Evolutionary conservation across 2,797 vertebrate species (phyloP).

Genomic region (Lithobates pipiens): DNA sequence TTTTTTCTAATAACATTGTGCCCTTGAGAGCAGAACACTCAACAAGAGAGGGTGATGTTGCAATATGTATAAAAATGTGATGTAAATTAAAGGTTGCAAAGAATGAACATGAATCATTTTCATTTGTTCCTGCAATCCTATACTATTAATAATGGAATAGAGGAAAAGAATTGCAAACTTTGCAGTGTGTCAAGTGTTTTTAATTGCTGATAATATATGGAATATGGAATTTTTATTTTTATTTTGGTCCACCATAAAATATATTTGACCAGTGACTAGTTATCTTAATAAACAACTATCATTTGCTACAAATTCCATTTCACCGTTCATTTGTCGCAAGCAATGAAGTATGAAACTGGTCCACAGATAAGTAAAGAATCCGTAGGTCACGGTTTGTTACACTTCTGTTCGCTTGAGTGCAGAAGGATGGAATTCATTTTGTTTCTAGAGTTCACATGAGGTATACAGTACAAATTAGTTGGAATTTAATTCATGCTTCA

Average conservation of each 20-base stretch:
- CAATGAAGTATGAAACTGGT: slow-evolving; percentile 52
- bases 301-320: slow-evolving; percentile 56
- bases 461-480: slow-evolving; percentile 24
- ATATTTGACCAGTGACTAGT: slow-evolving; percentile 35
- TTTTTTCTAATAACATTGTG: slow-evolving; percentile 1
- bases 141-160: too few relatives aligned
- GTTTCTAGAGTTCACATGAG: slow-evolving; percentile 39
- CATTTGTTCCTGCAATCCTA: neutral
- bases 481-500: slow-evolving; percentile 18
- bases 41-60: slow-evolving; percentile 6
- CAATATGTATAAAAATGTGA: neutral
- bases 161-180: too few relatives aligned
- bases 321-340: slow-evolving; percentile 55
- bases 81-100: slow-evolving; percentile 17
- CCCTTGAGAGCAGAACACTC: slow-evolving; percentile 16
- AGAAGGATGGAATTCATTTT: slow-evolving; percentile 46
- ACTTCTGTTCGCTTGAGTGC: slow-evolving; percentile 49
- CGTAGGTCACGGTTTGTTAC: slow-evolving; percentile 39
- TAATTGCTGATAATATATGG: neutral
- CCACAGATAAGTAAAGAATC: slow-evolving; percentile 44
- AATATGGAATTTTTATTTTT: slow-evolving; percentile 2
- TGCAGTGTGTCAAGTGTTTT: neutral
- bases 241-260: neutral
- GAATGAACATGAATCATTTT: slow-evolving; percentile 15
- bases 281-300: slow-evolving; percentile 42